A percentile compares a stretch with the other conserved stretches of the same genome.
Evolutionary conservation across 2,113 vertebrate species (phyloP).

Genomic region (Myiagra hebetior): DNA sequence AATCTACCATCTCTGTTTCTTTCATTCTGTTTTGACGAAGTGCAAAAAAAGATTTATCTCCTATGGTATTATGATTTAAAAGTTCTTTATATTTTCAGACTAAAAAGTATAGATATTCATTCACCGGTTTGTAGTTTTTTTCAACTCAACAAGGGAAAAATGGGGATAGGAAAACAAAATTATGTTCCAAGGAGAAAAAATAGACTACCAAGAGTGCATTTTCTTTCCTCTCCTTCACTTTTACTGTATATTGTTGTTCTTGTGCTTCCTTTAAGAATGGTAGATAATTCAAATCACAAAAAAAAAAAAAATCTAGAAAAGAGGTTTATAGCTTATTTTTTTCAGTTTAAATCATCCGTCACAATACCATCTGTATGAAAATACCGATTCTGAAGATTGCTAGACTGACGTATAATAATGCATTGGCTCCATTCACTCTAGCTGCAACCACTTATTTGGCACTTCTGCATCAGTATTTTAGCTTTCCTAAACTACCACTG

Average conservation of each 20-base stretch:
- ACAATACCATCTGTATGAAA: neutral
- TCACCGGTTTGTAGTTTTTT: neutral
- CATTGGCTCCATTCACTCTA: neutral
- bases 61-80: neutral
- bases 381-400: neutral
- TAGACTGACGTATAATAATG: rapidly evolving
- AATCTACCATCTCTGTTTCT: neutral
- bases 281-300: neutral
- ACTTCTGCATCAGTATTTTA: neutral
- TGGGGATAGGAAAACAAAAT: neutral
- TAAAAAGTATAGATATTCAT: neutral
- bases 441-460: neutral
- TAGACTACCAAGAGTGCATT: neutral
- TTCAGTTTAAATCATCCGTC: neutral
- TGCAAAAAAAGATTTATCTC: neutral
- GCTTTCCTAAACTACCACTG: neutral
- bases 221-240: neutral
- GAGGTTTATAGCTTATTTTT: neutral
- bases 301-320: neutral
- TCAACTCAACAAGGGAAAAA: neutral
- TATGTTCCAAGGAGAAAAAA: neutral
- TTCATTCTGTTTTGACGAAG: neutral
- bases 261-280: neutral
- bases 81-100: neutral
- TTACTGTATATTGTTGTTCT: neutral